Conservation (phyloP, 2,888 invertebrate genomes). For the Sinhomidia bicolor region DNA sequence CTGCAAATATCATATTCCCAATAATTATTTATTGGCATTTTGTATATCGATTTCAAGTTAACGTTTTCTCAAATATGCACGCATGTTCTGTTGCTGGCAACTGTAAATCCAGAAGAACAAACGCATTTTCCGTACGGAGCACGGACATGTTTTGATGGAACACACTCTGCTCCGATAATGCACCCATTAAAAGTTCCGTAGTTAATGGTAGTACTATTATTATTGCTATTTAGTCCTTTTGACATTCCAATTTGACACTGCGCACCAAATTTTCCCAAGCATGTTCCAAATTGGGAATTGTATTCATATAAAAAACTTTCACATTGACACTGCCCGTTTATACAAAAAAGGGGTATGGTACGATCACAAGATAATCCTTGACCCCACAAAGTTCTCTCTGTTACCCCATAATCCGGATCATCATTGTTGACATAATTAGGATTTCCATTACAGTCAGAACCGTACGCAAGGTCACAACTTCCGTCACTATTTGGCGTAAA, state of each 20-base stretch:
- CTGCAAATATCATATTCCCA: background rate
- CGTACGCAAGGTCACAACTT: conserved; percentile 52
- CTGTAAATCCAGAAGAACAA: conserved; percentile 23
- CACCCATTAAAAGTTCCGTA: background rate
- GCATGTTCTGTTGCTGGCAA: conserved; percentile 52
- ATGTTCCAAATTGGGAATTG: background rate
- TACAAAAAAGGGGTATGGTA: conserved; percentile 22
- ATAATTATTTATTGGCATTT: background rate
- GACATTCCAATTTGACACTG: background rate
- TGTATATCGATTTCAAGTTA: background rate
- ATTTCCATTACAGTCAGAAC: background rate
- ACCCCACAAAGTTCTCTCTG: background rate
- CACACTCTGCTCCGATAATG: conserved; percentile 33
- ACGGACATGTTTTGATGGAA: background rate
- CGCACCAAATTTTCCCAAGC: conserved; percentile 59
- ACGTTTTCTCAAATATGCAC: background rate
- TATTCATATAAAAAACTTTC: conserved; percentile 57
- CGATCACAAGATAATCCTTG: conserved; percentile 26
- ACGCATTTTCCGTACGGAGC: conserved; percentile 42
- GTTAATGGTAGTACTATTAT: no score
- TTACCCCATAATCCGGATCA: background rate
- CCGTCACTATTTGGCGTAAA: conserved; percentile 38
- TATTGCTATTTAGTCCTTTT: background rate
- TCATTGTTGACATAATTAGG: background rate
- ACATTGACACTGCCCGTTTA: conserved; percentile 50